Percentiles rank a stretch among this genome's conserved stretches.
These are phyloP conservation scores for Sesamia nonagrioides DNA, from an alignment of 1,140 invertebrate genomes.

Conservation along the genomic window DNA sequence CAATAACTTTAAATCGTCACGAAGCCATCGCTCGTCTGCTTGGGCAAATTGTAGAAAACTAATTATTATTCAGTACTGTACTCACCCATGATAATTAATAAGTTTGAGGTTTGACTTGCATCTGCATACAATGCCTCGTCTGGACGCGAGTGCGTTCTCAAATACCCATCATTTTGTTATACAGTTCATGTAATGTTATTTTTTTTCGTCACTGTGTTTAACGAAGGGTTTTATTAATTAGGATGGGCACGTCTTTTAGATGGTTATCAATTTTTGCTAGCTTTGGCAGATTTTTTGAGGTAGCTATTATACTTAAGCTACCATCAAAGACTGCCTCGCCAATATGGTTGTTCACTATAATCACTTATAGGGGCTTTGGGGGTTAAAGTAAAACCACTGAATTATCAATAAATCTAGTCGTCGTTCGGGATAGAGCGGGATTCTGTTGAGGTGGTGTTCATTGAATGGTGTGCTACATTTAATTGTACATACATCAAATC, in stretches of 20 bases:
- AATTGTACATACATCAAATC: too few species aligned
- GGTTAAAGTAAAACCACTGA: too few species aligned
- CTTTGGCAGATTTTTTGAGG: neutral
- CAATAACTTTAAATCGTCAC: constrained; percentile 31
- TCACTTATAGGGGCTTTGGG: too few species aligned
- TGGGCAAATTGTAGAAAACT: constrained; percentile 54
- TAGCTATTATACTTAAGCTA: too few species aligned
- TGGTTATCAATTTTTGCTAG: neutral
- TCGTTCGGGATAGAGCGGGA: too few species aligned
- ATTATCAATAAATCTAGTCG: too few species aligned
- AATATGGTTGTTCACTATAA: too few species aligned
- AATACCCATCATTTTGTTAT: constrained; percentile 39
- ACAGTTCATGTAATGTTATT: constrained; percentile 22
- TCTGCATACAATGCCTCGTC: constrained; percentile 81
- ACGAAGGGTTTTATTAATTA: neutral
- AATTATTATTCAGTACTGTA: constrained; percentile 74
- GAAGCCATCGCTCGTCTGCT: constrained; percentile 57
- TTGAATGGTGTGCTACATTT: too few species aligned
- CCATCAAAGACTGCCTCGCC: too few species aligned
- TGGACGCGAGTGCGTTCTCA: constrained; percentile 63
- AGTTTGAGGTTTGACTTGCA: constrained; percentile 75
- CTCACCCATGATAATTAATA: constrained; percentile 80
- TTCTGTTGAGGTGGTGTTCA: too few species aligned
- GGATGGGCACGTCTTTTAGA: neutral
- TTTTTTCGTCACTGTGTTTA: constrained; percentile 12